These are phyloP conservation scores for Onthophagus sagittarius DNA, from an alignment of 2,888 invertebrate genomes.

Conservation along the genomic window DNA sequence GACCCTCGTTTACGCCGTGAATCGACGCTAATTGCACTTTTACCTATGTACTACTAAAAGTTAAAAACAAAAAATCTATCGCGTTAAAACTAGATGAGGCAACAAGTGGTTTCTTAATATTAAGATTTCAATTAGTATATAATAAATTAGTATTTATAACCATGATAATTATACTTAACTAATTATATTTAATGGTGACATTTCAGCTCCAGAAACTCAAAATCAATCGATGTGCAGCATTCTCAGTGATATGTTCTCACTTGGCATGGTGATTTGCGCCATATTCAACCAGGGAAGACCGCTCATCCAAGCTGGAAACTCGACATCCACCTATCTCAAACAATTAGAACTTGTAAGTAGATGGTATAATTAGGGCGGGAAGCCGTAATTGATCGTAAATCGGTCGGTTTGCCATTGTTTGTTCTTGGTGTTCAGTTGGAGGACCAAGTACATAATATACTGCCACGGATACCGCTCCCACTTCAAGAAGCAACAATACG, in stretches of 20 bases:
- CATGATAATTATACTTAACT: not conserved
- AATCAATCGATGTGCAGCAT: constrained; percentile 76
- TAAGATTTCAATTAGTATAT: not conserved
- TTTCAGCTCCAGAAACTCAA: constrained; percentile 90
- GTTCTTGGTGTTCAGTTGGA: constrained; percentile 63
- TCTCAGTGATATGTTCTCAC: constrained; percentile 93
- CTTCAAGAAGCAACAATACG: constrained; percentile 86
- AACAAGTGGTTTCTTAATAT: not conserved
- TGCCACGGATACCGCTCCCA: constrained; percentile 75
- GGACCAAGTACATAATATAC: constrained; percentile 71
- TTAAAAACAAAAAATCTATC: not conserved
- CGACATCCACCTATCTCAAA: constrained; percentile 81
- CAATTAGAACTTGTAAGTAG: constrained; percentile 83
- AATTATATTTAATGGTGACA: not conserved
- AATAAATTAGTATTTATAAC: not conserved
- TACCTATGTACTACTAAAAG: not conserved
- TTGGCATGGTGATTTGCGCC: constrained; percentile 91
- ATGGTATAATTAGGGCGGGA: not conserved
- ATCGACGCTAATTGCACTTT: not conserved
- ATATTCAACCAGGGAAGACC: constrained; percentile 89
- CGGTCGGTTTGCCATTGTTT: not conserved
- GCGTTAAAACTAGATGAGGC: not conserved
- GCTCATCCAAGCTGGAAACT: constrained; percentile 87
- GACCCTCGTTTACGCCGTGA: not conserved
- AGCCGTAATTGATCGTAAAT: not conserved